Evolutionary conservation across 2,888 invertebrate genomes (phyloP).

Genomic region (Leuctra nigra): DNA sequence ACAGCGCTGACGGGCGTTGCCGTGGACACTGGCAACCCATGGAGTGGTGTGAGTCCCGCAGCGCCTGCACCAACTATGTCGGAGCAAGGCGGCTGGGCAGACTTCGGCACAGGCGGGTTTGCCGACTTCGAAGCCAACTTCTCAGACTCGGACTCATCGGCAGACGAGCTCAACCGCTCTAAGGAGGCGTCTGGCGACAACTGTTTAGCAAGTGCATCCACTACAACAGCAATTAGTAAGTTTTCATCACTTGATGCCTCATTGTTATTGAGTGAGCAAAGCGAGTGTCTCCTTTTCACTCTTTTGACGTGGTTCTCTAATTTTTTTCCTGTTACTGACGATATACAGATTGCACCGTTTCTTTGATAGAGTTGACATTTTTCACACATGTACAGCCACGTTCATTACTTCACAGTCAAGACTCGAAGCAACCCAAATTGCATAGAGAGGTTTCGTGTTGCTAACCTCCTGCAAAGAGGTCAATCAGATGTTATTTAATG

Average conservation of each 20-base stretch:
- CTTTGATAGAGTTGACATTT: too few species aligned
- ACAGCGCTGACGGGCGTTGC: constrained; percentile 35
- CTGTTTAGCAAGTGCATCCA: not conserved
- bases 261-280: too few species aligned
- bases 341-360: too few species aligned
- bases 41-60: constrained; percentile 34
- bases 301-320: too few species aligned
- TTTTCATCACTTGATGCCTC: too few species aligned
- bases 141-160: not conserved
- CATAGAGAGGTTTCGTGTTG: too few species aligned
- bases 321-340: too few species aligned
- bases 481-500: not conserved
- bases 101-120: constrained; percentile 36
- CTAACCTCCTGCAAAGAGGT: too few species aligned
- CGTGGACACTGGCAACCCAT: constrained; percentile 39
- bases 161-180: not conserved
- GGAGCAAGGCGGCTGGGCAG: constrained; percentile 40
- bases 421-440: too few species aligned
- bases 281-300: too few species aligned
- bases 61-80: constrained; percentile 29
- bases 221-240: not conserved
- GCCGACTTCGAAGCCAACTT: constrained; percentile 29
- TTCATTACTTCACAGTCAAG: too few species aligned
- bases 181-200: not conserved
- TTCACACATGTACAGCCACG: too few species aligned